Conservation (phyloP, 1,140 invertebrate species). For the Drosophila subpulchrella region DNA sequence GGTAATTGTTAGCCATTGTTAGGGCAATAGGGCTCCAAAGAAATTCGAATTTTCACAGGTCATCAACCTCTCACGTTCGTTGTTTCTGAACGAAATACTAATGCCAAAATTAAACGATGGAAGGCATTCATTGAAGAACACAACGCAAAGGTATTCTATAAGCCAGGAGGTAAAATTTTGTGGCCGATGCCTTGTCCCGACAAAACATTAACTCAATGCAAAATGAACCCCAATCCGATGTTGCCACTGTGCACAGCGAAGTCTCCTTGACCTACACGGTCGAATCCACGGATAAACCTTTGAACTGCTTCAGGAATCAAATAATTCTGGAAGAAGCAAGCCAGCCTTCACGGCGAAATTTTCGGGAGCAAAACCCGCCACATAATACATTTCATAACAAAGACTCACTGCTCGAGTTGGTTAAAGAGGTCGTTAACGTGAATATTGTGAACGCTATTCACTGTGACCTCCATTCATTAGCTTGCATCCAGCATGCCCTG, state of each 20-base stretch:
- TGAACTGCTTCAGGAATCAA: neutral
- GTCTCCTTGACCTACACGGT: neutral
- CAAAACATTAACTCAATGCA: too few species aligned
- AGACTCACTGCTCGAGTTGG: neutral
- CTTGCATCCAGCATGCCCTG: neutral
- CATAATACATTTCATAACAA: too few species aligned
- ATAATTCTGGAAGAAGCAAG: neutral
- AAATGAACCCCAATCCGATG: neutral
- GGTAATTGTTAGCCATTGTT: neutral
- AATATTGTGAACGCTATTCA: neutral
- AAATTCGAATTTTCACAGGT: neutral
- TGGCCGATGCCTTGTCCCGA: too few species aligned
- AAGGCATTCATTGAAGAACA: too few species aligned
- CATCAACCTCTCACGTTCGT: too few species aligned
- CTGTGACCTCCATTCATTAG: neutral
- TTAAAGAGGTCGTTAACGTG: neutral
- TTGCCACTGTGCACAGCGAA: neutral
- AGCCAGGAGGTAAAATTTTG: too few species aligned
- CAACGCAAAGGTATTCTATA: too few species aligned
- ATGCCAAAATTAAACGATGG: too few species aligned
- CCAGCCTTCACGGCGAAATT: neutral
- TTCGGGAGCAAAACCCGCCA: neutral
- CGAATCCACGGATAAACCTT: neutral
- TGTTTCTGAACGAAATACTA: too few species aligned
- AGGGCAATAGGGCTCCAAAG: neutral